Evolutionary conservation across 2,888 invertebrate species (phyloP), one percentile per base, ranked within the genome.

Genomic region (Notodonta dromedarius): DNA sequence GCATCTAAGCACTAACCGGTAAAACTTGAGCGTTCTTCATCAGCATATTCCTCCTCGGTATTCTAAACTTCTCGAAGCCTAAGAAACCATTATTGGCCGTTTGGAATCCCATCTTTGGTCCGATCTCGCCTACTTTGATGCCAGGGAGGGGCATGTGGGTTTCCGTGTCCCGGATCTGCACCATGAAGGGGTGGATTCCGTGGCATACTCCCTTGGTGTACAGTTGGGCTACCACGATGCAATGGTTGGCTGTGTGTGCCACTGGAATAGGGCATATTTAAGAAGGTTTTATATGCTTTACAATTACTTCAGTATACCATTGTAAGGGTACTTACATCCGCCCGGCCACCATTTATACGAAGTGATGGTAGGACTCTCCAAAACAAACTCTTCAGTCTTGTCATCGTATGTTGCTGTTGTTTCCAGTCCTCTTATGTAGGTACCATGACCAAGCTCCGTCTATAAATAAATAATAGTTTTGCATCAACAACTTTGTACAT

Each of bases 331-430:
- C 97, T 95, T 92, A 98, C 98, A 94, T 82, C 97, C 97, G 51
- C 98, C 99, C 16, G 98, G 98, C 99, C 98, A 99, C 98, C 98
- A 99, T 91, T 99, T 99, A 82, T 97, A 97, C 0, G 98, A 95
- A 0, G 98, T 98, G 11, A 98, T 87, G 0, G 96, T 96, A 0
- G 99, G 99, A 61, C 97, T 97, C 82, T 98, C 95, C 8, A 99
- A 85, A 44, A 98, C 88, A 86, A 99, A 99, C 88, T 98, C 97
- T 86, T 98, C 95, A 0, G 96, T 97, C 14, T 88, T 86, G 0
- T 95, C 94, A 86, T 99, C 98, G 82, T 98, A 99, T 0, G 97
- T 98, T 2, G 99, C 97, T 0, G 97, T 97, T 0, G 99, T 99
- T 94, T 99, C 99, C 60, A 99, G 87, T 0, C 98, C 98, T 83